Conservation (phyloP, 30 jellyfish, hydroid and myxozoan genomes). For the Mastigias papua region DNA sequence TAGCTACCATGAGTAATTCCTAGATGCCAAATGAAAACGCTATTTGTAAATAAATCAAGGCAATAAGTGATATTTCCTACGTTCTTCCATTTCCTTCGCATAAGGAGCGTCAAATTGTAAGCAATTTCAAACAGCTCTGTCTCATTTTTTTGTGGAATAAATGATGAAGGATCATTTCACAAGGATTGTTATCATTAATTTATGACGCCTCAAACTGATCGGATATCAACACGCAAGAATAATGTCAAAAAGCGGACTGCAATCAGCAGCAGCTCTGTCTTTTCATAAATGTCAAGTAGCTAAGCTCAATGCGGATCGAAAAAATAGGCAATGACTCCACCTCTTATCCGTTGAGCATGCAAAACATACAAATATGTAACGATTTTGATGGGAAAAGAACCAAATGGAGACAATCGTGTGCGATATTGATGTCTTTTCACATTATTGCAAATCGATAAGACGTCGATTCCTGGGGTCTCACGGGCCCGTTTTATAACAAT, state of each 20-base stretch:
- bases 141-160: too few species aligned
- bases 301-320: background rate
- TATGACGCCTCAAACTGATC: background rate
- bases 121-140: too few species aligned
- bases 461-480: conserved; percentile 25
- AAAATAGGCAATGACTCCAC: conserved; percentile 39
- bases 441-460: conserved; percentile 1
- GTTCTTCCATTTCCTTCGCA: too few species aligned
- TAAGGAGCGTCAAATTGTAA: too few species aligned
- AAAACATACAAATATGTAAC: conserved; percentile 22
- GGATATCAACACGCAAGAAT: conserved; percentile 24
- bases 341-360: conserved; percentile 33
- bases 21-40: too few species aligned
- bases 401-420: conserved; percentile 5
- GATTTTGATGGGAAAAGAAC: conserved; percentile 20
- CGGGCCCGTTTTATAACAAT: conserved; percentile 31
- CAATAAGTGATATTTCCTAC: too few species aligned
- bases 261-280: conserved; percentile 19
- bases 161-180: background rate
- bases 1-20: too few species aligned
- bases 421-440: conserved; percentile 10
- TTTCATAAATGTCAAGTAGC: conserved; percentile 14
- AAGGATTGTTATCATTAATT: background rate
- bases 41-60: too few species aligned
- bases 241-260: background rate